Evolutionary conservation across 2,113 vertebrate genomes (phyloP).

Genomic region (Promerops cafer): DNA sequence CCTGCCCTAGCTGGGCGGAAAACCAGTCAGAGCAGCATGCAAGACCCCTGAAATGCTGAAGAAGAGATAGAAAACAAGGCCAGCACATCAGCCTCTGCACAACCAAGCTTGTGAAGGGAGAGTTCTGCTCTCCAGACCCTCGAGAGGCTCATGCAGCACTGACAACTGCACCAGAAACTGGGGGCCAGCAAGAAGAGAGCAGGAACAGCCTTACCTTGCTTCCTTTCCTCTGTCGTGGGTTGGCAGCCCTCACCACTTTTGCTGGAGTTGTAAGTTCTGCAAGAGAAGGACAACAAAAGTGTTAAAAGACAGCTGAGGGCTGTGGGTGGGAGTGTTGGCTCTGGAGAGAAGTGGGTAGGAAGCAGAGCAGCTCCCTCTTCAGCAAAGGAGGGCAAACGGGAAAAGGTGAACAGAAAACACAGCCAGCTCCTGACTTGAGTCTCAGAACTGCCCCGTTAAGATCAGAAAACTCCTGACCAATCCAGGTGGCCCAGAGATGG

Average conservation of each 20-base stretch:
- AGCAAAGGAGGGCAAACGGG: neutral
- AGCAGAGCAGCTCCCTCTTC: neutral
- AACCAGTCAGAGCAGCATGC: neutral
- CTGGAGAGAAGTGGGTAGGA: neutral
- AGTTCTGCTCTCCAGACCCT: neutral
- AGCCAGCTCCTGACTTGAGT: neutral
- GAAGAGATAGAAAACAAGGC: neutral
- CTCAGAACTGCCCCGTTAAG: neutral
- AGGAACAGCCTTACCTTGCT: constrained; percentile 83
- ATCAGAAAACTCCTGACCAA: neutral
- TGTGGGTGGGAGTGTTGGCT: neutral
- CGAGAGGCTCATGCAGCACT: neutral
- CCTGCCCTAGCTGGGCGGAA: neutral
- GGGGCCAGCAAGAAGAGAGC: accelerated
- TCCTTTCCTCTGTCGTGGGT: constrained; percentile 84
- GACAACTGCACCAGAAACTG: neutral
- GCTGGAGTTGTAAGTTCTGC: constrained; percentile 85
- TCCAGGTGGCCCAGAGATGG: neutral
- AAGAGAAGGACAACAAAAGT: constrained; percentile 19
- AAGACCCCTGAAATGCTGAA: neutral
- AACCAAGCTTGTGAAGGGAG: neutral
- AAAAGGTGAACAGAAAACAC: neutral
- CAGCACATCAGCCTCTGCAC: neutral
- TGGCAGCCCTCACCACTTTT: constrained; percentile 92
- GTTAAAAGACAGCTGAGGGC: neutral